Conservation (phyloP, 2,113 vertebrate species). For the Protobothrops mucrosquamatus region DNA sequence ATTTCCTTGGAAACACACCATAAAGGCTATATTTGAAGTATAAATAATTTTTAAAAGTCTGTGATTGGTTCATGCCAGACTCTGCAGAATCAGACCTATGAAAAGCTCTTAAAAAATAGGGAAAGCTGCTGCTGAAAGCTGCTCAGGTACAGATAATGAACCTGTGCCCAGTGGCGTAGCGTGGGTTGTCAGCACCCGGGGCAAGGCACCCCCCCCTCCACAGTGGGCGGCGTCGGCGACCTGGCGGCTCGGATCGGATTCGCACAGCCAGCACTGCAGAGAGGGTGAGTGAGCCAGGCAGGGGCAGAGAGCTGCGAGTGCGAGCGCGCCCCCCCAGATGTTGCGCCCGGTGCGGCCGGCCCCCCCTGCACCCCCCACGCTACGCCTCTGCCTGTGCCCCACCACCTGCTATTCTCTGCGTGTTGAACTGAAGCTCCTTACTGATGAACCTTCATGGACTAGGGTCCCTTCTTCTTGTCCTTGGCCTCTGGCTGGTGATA, state of each 20-base stretch:
- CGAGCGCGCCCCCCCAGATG: no score
- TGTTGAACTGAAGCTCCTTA: background rate
- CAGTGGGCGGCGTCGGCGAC: no score
- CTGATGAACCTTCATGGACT: background rate
- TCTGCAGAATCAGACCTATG: background rate
- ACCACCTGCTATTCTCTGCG: background rate
- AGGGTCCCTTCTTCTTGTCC: background rate
- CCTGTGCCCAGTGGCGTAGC: no score
- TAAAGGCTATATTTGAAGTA: background rate
- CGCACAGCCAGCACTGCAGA: no score
- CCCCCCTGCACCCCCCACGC: no score
- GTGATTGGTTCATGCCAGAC: background rate
- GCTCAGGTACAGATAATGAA: background rate
- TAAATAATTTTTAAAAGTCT: background rate
- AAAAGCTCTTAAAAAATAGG: background rate
- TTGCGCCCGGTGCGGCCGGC: no score
- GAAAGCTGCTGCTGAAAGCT: background rate
- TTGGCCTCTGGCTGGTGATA: background rate
- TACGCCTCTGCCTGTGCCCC: no score
- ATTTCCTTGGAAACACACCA: background rate
- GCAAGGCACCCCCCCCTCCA: no score
- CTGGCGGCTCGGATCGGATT: no score
- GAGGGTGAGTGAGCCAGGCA: no score
- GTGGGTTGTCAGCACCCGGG: no score
- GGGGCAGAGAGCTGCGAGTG: no score